These are phyloP conservation scores for Anoplolepis gracilipes DNA, from an alignment of 1,140 invertebrate genomes.

Conservation along the genomic window DNA sequence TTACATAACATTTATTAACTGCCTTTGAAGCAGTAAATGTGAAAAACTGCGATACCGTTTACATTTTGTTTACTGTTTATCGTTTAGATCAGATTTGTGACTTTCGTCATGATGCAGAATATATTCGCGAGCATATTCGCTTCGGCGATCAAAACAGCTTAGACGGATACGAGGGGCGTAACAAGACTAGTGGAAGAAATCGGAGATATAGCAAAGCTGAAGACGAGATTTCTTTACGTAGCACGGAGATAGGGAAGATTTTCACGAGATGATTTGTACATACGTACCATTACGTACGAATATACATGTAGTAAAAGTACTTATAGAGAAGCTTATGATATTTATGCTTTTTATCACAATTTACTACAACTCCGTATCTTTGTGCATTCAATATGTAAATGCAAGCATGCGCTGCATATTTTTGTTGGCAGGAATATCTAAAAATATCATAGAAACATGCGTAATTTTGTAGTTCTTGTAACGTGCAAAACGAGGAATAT, in stretches of 20 bases:
- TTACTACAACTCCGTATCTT: constrained; percentile 13
- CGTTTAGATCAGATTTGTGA: constrained; percentile 52
- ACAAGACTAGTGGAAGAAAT: constrained; percentile 49
- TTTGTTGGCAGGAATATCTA: not conserved
- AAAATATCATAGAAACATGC: not conserved
- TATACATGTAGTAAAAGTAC: constrained; percentile 22
- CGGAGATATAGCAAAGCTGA: constrained; percentile 11
- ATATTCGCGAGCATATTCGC: constrained; percentile 25
- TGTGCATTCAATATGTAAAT: constrained; percentile 21
- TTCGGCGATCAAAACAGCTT: constrained; percentile 39
- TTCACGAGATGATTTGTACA: constrained; percentile 53
- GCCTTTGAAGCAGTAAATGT: not conserved
- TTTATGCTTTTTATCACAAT: constrained; percentile 29
- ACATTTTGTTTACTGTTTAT: constrained; percentile 34
- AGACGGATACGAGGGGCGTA: constrained; percentile 15
- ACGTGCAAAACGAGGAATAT: not conserved
- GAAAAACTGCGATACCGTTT: constrained; percentile 30
- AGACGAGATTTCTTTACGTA: constrained; percentile 27
- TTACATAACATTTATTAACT: not conserved
- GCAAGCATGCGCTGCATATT: not conserved
- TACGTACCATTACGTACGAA: not conserved
- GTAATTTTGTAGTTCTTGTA: not conserved
- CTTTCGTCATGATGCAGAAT: constrained; percentile 42
- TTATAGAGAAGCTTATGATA: not conserved
- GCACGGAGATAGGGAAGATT: not conserved